Conservation (phyloP, 2,113 vertebrate genomes). For the Antigone vipio region DNA sequence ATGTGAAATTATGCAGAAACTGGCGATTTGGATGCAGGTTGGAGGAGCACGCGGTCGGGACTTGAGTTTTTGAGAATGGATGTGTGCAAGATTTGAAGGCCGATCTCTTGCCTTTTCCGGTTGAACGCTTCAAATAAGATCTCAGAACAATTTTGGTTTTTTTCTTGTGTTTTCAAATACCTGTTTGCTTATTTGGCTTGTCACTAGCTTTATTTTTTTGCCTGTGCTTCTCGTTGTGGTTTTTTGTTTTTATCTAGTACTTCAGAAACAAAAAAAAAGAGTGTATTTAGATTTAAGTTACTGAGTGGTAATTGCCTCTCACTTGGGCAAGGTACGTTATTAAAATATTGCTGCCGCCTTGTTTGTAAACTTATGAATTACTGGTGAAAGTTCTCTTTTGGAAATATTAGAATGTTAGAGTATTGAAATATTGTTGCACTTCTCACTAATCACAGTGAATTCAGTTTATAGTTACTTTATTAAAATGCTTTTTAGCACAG, state of each 20-base stretch:
- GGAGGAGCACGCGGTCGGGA: not conserved
- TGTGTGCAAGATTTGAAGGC: not conserved
- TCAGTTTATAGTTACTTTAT: not conserved
- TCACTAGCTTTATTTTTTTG: not conserved
- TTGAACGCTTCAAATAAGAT: not conserved
- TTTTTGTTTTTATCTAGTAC: not conserved
- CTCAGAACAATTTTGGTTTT: fast-evolving
- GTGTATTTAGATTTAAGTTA: not conserved
- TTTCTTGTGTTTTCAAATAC: not conserved
- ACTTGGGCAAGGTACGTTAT: not conserved
- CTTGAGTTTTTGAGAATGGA: fast-evolving
- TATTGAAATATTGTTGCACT: not conserved
- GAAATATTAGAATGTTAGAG: not conserved
- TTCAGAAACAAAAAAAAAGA: not conserved
- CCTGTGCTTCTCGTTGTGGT: not conserved
- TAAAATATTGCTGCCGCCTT: not conserved
- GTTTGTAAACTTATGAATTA: not conserved
- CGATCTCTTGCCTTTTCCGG: not conserved
- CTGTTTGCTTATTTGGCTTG: not conserved
- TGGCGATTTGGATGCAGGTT: fast-evolving
- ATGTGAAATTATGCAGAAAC: not conserved
- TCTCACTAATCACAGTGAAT: not conserved
- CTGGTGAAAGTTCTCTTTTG: not conserved
- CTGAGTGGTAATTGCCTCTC: not conserved
- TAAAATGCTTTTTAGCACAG: not conserved